Evolutionary conservation across 2,797 vertebrate species (phyloP).

Genomic region (Periophthalmus magnuspinnatus): DNA sequence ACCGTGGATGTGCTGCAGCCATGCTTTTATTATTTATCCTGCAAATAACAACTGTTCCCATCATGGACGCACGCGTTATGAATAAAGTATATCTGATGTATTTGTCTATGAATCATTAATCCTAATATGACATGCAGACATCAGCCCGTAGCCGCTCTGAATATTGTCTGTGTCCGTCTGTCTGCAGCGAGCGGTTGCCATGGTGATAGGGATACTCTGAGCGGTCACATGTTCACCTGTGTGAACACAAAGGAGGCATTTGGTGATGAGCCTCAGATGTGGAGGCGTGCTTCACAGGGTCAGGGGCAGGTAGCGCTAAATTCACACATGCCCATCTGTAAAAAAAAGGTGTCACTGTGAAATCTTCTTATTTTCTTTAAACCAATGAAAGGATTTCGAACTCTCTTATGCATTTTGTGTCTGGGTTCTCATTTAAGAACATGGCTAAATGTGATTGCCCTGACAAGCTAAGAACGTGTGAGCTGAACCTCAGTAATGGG

Average conservation of each 20-base stretch:
- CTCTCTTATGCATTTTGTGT: not conserved
- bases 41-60: slow-evolving; percentile 18
- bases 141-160: slow-evolving; percentile 18
- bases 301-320: not conserved
- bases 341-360: not conserved
- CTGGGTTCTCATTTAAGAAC: not conserved
- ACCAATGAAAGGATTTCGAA: not conserved
- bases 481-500: not conserved
- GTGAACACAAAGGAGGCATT: slow-evolving; percentile 23
- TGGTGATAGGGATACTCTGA: slow-evolving; percentile 49
- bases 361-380: not conserved
- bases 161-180: slow-evolving; percentile 25
- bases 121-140: slow-evolving; percentile 48
- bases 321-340: not conserved
- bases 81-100: slow-evolving; percentile 41
- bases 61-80: slow-evolving; percentile 34
- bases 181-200: slow-evolving; percentile 39
- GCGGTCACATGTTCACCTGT: slow-evolving; percentile 27
- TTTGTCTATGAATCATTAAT: slow-evolving; percentile 56
- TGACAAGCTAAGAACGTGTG: not conserved
- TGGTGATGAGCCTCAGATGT: slow-evolving; percentile 1
- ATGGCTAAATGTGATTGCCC: not conserved
- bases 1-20: not conserved
- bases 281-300: not conserved
- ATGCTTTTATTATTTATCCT: slow-evolving; percentile 25